These are phyloP conservation scores for Drosophila nikananu DNA, from an alignment of 1,140 invertebrate species.

Conservation along the genomic window DNA sequence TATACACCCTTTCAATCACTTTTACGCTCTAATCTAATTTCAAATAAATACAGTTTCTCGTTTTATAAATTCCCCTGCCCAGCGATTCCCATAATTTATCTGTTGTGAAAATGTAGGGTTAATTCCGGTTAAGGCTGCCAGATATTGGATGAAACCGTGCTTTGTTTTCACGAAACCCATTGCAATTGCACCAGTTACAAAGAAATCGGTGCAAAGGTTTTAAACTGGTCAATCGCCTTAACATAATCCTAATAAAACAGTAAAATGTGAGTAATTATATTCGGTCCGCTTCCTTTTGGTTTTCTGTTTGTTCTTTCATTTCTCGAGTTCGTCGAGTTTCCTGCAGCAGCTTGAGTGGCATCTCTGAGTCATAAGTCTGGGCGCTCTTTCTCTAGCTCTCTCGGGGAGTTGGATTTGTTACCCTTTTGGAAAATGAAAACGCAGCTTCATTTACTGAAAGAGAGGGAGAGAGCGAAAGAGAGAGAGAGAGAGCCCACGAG, in stretches of 20 bases:
- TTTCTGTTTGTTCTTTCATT: slow-evolving; percentile 14
- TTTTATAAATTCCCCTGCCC: not conserved
- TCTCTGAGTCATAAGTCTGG: slow-evolving; percentile 21
- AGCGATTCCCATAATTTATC: not conserved
- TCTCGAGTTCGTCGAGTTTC: slow-evolving; percentile 1
- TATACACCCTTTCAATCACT: too few relatives aligned
- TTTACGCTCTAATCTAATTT: not conserved
- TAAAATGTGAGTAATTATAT: slow-evolving; percentile 7
- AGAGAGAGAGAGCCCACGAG: not conserved
- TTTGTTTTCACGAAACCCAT: not conserved
- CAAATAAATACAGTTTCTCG: not conserved
- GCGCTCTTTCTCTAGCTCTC: slow-evolving; percentile 11
- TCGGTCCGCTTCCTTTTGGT: not conserved
- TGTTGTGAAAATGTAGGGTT: slow-evolving; percentile 14
- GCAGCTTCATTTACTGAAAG: slow-evolving; percentile 15
- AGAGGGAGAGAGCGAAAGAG: not conserved
- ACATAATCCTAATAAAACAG: slow-evolving; percentile 15
- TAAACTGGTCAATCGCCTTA: not conserved
- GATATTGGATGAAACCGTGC: slow-evolving; percentile 11
- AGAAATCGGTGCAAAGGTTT: slow-evolving; percentile 3
- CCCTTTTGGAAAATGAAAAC: slow-evolving; percentile 20
- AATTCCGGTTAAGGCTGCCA: slow-evolving; percentile 19
- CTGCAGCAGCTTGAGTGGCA: slow-evolving; percentile 23
- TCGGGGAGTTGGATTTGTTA: slow-evolving; percentile 17
- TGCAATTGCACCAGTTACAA: not conserved